phyloP scores from a whole-genome alignment of 2,888 invertebrate species.

The Acleris literana region DNA sequence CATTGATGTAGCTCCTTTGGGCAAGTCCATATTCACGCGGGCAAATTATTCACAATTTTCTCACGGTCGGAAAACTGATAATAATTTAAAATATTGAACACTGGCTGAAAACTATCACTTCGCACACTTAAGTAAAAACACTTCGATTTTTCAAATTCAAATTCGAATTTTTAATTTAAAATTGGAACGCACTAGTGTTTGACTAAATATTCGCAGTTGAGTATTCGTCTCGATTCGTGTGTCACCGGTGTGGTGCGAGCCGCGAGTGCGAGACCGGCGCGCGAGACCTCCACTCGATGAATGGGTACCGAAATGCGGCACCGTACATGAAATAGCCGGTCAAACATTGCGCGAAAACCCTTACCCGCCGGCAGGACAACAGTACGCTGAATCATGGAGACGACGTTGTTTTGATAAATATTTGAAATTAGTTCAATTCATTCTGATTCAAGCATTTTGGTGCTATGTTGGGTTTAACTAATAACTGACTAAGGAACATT shows the following conservation, averaged over 20 bases:
- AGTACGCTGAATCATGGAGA: slow-evolving; percentile 66
- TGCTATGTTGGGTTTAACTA: no score
- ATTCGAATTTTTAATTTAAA: slow-evolving; percentile 38
- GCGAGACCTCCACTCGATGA: slow-evolving; percentile 81
- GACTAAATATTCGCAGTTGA: slow-evolving; percentile 55
- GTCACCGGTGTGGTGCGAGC: slow-evolving; percentile 67
- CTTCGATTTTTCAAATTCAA: not conserved
- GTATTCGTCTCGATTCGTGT: slow-evolving; percentile 55
- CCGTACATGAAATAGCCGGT: slow-evolving; percentile 81
- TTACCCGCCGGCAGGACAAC: slow-evolving; percentile 70
- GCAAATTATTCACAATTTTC: slow-evolving; percentile 58
- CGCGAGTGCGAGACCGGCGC: slow-evolving; percentile 76
- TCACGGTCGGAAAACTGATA: slow-evolving; percentile 23
- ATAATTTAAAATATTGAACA: slow-evolving; percentile 47
- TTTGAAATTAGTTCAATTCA: not conserved
- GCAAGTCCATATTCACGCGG: slow-evolving; percentile 81
- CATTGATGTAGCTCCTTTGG: slow-evolving; percentile 79
- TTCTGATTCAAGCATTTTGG: no score
- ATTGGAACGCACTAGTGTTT: slow-evolving; percentile 55
- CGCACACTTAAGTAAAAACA: slow-evolving; percentile 42
- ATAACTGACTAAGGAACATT: no score
- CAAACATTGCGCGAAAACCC: slow-evolving; percentile 81
- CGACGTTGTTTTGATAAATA: slow-evolving; percentile 34
- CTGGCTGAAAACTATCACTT: slow-evolving; percentile 61
- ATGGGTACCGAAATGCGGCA: slow-evolving; percentile 82